Base-by-base conservation (phyloP, 2,888 invertebrate genomes). In the Choristoneura rosaceana region DNA sequence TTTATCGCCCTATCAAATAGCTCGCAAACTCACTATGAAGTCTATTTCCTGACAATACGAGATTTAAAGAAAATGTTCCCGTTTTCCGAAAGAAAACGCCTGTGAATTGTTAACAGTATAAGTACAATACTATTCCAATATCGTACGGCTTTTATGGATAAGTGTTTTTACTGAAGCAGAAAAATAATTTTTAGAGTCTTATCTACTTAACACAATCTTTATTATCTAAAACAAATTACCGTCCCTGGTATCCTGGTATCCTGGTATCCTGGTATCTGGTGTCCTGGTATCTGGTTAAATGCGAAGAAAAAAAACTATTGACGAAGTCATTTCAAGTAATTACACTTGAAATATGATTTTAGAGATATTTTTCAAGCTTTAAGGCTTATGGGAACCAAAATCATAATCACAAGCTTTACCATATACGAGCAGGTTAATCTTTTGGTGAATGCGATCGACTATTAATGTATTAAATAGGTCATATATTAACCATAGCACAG, bases 1-100 rank as follows among this genome's bases (percentile, higher is more conserved):
- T 77, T 79, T 80, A 81, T 81, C 79, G 58, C 58, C 69, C 77
- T 73, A 77, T 80, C 80, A 76, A 74, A 74, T 70, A 60, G 77
- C 74, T 77, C 63, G 77, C 78, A 76, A 77, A 77, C 73, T 73
- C 67, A 71, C 74, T 65, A 67, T 73, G 65, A 76, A 77, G 74
- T 78, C 73, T 78, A 79, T 80, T 80, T 80, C 77, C 73, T 73
- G 75, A 78, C 75, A 75, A 80, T 79, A 80, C 74, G 78, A 78
- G 78, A 78, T 78, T 78, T 71, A 74, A 74, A 74, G 70, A 69
- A 75, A 74, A 69, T 76, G 74, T 76, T 55, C 64, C 76, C 74
- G 73, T 70, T 77, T 76, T 74, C 65, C 67, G 73, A 69, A 76
- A 74, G 69, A 55, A 58, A 55, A 59, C 43, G n/a, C n/a, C 60